These are phyloP conservation scores for Montipora sp. DNA, from an alignment of 64 coral and sea anemone genomes.

Conservation along the genomic window DNA sequence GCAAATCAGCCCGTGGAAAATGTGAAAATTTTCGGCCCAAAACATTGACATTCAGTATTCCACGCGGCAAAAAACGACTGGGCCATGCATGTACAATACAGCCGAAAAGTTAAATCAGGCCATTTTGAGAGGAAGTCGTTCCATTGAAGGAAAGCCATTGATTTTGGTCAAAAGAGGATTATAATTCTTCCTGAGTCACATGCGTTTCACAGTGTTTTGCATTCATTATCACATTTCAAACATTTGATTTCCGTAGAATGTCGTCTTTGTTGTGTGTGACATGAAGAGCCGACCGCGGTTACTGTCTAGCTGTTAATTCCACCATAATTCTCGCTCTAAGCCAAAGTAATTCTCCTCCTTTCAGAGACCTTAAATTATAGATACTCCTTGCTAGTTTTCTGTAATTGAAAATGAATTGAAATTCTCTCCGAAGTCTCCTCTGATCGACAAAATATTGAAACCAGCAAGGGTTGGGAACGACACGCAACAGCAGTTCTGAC, in stretches of 20 bases:
- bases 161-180: neutral
- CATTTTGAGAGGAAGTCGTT: neutral
- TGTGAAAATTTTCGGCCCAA: too few relatives aligned
- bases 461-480: neutral
- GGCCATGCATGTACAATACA: too few relatives aligned
- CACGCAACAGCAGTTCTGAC: neutral
- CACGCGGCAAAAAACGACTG: too few relatives aligned
- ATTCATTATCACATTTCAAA: constrained; percentile 8
- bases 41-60: too few relatives aligned
- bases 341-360: neutral
- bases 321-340: neutral
- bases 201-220: neutral
- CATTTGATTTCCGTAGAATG: neutral
- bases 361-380: neutral
- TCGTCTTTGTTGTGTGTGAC: neutral
- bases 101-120: neutral
- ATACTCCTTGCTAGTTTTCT: neutral
- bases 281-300: neutral
- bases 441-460: constrained; percentile 7
- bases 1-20: too few relatives aligned
- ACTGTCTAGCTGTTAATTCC: neutral
- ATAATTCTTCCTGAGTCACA: neutral
- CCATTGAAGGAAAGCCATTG: neutral
- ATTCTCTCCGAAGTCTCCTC: neutral
- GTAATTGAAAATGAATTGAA: neutral